These are phyloP conservation scores for Notothenia coriiceps DNA, from an alignment of 2,113 vertebrate species.

Conservation along the genomic window DNA sequence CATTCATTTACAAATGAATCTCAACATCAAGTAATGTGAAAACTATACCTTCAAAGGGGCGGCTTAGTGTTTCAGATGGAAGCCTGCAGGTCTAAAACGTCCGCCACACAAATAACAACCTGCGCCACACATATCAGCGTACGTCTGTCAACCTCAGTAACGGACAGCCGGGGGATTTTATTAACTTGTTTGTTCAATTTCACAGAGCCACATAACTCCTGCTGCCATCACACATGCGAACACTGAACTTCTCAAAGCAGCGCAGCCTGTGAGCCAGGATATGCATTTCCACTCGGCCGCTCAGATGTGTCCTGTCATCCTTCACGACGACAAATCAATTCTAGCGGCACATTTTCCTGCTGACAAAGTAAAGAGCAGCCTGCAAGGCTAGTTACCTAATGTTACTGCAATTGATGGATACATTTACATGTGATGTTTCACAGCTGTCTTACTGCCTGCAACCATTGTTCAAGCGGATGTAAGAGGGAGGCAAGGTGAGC, in stretches of 20 bases:
- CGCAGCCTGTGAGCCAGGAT: slow-evolving; percentile 33
- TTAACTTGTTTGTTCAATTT: slow-evolving; percentile 82
- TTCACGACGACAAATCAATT: slow-evolving; percentile 46
- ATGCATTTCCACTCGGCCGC: slow-evolving; percentile 59
- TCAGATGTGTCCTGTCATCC: slow-evolving; percentile 58
- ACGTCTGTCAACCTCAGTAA: slow-evolving; percentile 69
- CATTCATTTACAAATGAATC: slow-evolving; percentile 23
- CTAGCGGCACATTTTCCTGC: slow-evolving; percentile 34
- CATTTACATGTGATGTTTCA: slow-evolving; percentile 62
- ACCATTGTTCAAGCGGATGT: slow-evolving; percentile 40
- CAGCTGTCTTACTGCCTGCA: not conserved
- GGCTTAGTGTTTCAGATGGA: slow-evolving; percentile 41
- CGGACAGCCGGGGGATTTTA: slow-evolving; percentile 66
- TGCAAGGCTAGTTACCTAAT: slow-evolving; percentile 63
- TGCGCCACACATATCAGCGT: slow-evolving; percentile 61
- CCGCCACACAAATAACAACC: slow-evolving; percentile 65
- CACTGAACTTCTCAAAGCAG: slow-evolving; percentile 28
- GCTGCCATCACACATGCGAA: slow-evolving; percentile 34
- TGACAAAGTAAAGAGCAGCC: slow-evolving; percentile 54
- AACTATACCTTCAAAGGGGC: slow-evolving; percentile 17
- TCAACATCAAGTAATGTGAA: slow-evolving; percentile 32
- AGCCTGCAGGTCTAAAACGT: slow-evolving; percentile 35
- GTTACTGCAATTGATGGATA: slow-evolving; percentile 47
- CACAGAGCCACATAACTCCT: slow-evolving; percentile 75
- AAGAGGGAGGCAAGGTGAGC: slow-evolving; percentile 59